These are phyloP conservation scores for Megalops cyprinoides DNA, from an alignment of 2,797 vertebrate species.

Conservation along the genomic window DNA sequence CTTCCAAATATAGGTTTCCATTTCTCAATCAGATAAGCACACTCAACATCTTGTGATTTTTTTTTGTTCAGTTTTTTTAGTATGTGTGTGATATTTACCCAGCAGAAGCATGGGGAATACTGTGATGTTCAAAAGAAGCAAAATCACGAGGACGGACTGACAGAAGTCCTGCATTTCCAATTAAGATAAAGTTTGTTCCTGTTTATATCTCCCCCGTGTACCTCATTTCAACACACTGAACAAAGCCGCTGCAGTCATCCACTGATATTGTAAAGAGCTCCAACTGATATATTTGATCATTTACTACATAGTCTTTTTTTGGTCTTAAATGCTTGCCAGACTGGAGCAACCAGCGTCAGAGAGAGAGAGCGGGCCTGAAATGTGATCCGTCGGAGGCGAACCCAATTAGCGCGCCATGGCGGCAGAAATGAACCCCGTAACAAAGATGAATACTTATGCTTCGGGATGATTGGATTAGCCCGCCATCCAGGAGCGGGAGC, in stretches of 20 bases:
- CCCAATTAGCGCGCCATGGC: constrained; percentile 25
- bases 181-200: not conserved
- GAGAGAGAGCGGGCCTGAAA: constrained; percentile 1
- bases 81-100: not conserved
- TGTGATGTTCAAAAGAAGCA: too few species aligned
- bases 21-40: not conserved
- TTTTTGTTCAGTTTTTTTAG: not conserved
- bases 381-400: constrained; percentile 29
- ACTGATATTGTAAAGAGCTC: not conserved
- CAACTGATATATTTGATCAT: constrained; percentile 22
- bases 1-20: not conserved
- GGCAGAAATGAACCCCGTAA: constrained; percentile 23
- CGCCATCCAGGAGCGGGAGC: not conserved
- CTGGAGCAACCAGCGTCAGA: not conserved
- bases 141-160: not conserved
- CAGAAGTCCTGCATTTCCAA: not conserved
- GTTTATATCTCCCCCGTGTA: not conserved
- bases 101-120: not conserved
- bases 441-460: constrained; percentile 7
- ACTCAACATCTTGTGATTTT: too few species aligned
- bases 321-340: not conserved
- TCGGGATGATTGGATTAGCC: constrained; percentile 16
- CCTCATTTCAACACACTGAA: not conserved
- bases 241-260: constrained; percentile 2
- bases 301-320: constrained; percentile 1